Evolutionary conservation across 2,888 invertebrate genomes (phyloP).

Genomic region (Tetragonisca angustula): DNA sequence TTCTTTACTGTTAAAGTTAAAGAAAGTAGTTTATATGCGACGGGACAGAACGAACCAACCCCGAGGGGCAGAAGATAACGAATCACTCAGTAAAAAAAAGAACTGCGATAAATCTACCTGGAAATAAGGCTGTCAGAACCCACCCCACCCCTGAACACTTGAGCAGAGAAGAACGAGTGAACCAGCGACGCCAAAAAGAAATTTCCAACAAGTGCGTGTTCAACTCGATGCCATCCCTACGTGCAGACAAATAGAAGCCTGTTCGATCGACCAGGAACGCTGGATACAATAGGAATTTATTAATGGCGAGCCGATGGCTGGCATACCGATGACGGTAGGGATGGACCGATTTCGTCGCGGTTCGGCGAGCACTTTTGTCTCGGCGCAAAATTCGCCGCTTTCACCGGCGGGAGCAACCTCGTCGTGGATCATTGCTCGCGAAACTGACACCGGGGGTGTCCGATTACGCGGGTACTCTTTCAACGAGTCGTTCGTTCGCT

Average conservation of each 20-base stretch:
- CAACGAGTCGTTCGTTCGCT: background rate
- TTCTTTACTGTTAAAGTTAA: no score
- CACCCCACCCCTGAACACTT: no score
- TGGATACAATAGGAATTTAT: conserved; percentile 67
- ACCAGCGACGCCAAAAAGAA: no score
- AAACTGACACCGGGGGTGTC: conserved; percentile 22
- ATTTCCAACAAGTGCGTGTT: no score
- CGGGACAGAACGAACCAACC: no score
- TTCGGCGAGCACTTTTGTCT: conserved; percentile 39
- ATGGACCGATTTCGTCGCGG: conserved; percentile 29
- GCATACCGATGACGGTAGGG: conserved; percentile 39
- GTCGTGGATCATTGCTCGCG: conserved; percentile 11
- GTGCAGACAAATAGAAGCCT: conserved; percentile 54
- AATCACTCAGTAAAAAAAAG: no score
- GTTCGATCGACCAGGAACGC: conserved; percentile 31
- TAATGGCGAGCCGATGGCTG: conserved; percentile 57
- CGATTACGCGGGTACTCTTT: conserved; percentile 24
- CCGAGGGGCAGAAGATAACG: no score
- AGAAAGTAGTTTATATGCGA: no score
- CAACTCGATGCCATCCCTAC: no score
- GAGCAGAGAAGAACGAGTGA: no score
- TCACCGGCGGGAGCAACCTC: background rate
- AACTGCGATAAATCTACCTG: no score
- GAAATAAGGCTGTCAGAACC: no score
- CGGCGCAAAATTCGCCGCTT: background rate